Base-by-base conservation (phyloP, 2,888 invertebrate species). In the Idaea aversata region DNA sequence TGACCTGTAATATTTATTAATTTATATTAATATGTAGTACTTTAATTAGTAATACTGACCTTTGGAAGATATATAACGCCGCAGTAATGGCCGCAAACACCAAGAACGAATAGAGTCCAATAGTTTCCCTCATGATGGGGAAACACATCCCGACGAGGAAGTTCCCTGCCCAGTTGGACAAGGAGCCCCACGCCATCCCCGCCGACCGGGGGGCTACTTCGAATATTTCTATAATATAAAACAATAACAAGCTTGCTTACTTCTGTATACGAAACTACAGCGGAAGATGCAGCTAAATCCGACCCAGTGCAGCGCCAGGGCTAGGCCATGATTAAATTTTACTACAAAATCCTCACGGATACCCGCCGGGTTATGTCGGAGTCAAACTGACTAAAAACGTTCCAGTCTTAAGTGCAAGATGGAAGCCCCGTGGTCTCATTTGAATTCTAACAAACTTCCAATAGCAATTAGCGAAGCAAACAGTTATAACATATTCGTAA, bases 91-190 rank as follows among this genome's bases (percentile, higher is more conserved):
- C 85, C 0, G 95, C 94, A 88, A 97, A 97, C 64, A 97, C 91
- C n/a, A 97, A 87, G 84, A 97, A 98, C 6, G 95, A 95, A 77
- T 94, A 95, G 3, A 96, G 92, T 0, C 96, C 96, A 72, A 97
- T 94, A 38, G 87, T 76, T 15, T 84, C 86, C 71, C 95, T 91
- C 81, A 97, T 81, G 13, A 91, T 85, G 7, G 96, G 96, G 88
- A 97, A 97, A 25, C 94, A 91, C 94, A 97, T 95, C 47, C 96
- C 98, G 69, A 98, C 96, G 5, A 97, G 80, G 84, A 98, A 97
- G 92, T 98, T 98, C 61, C 97, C 97, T 0, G 94, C 94, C 98
- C 98, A 98, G 84, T 98, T 98, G 68, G 95, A 94, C 77, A 97
- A 94, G 69, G 97, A 97, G 59, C 97, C 98, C 84, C 97, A 93